Evolutionary conservation across 1,140 invertebrate genomes (phyloP).

Genomic region (Parasteatoda tepidariorum): DNA sequence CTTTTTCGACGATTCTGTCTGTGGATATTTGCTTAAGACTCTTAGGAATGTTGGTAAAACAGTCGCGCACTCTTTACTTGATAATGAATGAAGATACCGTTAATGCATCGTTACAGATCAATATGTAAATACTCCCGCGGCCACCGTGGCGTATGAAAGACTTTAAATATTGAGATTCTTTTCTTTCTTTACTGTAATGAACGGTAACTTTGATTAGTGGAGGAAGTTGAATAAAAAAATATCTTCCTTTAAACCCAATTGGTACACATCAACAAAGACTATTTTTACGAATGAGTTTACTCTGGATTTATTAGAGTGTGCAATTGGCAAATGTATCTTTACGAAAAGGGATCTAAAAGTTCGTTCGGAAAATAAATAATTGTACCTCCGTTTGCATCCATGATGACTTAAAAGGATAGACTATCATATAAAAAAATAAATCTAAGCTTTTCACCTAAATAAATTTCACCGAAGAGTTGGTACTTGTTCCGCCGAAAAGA

Average conservation of each 20-base stretch:
- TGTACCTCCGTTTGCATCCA: conserved; percentile 30
- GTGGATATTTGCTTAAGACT: conserved; percentile 31
- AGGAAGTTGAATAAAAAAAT: conserved; percentile 11
- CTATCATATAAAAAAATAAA: conserved; percentile 30
- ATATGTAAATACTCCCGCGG: conserved; percentile 59
- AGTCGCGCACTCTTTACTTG: background rate
- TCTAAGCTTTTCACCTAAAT: conserved; percentile 54
- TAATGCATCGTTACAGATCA: conserved; percentile 60
- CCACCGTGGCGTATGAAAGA: conserved; percentile 44
- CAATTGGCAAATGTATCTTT: conserved; percentile 59
- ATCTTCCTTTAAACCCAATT: conserved; percentile 44
- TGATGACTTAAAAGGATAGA: conserved; percentile 17
- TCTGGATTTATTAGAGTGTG: conserved; percentile 50
- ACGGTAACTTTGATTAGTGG: conserved; percentile 38
- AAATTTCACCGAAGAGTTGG: conserved; percentile 36
- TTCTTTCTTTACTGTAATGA: conserved; percentile 56
- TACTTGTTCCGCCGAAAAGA: conserved; percentile 11
- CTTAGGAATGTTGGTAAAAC: conserved; percentile 41
- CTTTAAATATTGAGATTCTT: conserved; percentile 60
- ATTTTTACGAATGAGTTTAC: conserved; percentile 44
- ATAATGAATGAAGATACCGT: conserved; percentile 38
- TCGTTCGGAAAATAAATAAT: conserved; percentile 56
- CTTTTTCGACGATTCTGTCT: conserved; percentile 45
- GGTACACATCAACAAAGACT: conserved; percentile 54
- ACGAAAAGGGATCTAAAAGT: conserved; percentile 46